Base-by-base conservation (phyloP, 92 coral and sea anemone species). In the Muricea muricata region DNA sequence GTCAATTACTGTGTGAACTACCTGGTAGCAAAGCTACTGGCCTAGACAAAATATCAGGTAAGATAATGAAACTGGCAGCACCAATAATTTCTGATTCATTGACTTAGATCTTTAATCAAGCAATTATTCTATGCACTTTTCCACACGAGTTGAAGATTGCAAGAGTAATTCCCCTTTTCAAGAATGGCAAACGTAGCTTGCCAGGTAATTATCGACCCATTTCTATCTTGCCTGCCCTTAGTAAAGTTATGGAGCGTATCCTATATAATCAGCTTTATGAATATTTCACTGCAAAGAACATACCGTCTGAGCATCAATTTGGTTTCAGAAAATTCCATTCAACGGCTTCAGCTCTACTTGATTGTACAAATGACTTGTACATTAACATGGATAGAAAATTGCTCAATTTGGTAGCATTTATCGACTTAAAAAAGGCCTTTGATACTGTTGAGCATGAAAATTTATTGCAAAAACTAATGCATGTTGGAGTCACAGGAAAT, bases 401-500 rank as follows among this genome's bases (percentile, higher is more conserved):
- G 50, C 14, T 67, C 20, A 67, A 67, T 8, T 67, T 67, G 75
- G 75, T 23, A 28, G 75, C 31, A 67, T 45, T 45, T 12, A 17
- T 45, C 9, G 50, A 45, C 50, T 9, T 45, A 45, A 45, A 45
- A 45, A 45, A 12, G 14, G 50, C 50, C 50, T 45, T 45, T 9
- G 50, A 45, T 45, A 45, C 50, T 45, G 50, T 45, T 45, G 12
- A 45, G 9, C 67, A 23, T 23, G 67, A 58, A 24, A 55, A 4
- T 3, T 55, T 55, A 55, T 28, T 71, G 34, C 23, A 71, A 71
- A 71, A 11, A 45, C 47, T 73, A 35, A 73, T 37, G 79, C 56
- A 24, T 24, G 79, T 47, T 31, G 79, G 79, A 37, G 41, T 73
- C 54, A 73, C 50, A 37, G 79, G 54, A 24, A 35, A 37, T 73